These are phyloP conservation scores for Sarcophaga variegata DNA, from an alignment of 2,888 invertebrate genomes.

Conservation along the genomic window DNA sequence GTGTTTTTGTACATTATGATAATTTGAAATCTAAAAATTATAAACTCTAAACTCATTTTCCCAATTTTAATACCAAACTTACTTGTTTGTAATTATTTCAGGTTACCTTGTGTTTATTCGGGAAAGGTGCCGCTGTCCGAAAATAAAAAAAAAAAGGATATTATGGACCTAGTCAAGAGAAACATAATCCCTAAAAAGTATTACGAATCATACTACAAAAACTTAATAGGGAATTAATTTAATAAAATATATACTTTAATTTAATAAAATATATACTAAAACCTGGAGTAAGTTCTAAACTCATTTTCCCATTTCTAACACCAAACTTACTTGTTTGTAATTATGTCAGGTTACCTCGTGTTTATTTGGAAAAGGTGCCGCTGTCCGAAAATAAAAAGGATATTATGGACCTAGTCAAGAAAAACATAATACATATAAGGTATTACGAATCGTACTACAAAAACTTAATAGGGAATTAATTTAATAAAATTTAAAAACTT, in stretches of 20 bases:
- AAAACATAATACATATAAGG: constrained; percentile 39
- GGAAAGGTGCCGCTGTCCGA: too few relatives aligned
- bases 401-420: constrained; percentile 50
- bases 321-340: constrained; percentile 37
- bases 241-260: constrained; percentile 30
- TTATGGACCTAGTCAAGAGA: too few relatives aligned
- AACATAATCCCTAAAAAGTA: background rate
- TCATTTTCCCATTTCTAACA: constrained; percentile 42
- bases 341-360: constrained; percentile 43
- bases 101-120: too few relatives aligned
- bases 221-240: constrained; percentile 49
- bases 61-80: background rate
- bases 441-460: constrained; percentile 44
- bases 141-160: too few relatives aligned
- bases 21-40: constrained; percentile 47
- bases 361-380: constrained; percentile 53
- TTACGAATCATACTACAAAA: constrained; percentile 49
- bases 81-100: too few relatives aligned
- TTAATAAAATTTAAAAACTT: constrained; percentile 37
- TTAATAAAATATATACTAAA: too few relatives aligned
- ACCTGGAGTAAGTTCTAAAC: constrained; percentile 46
- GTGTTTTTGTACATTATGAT: constrained; percentile 51
- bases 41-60: too few relatives aligned
- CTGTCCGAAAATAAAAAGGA: constrained; percentile 38
- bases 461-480: constrained; percentile 48